Evolutionary conservation across 1,140 invertebrate species (phyloP).

Genomic region (Drosophila kepulauana): DNA sequence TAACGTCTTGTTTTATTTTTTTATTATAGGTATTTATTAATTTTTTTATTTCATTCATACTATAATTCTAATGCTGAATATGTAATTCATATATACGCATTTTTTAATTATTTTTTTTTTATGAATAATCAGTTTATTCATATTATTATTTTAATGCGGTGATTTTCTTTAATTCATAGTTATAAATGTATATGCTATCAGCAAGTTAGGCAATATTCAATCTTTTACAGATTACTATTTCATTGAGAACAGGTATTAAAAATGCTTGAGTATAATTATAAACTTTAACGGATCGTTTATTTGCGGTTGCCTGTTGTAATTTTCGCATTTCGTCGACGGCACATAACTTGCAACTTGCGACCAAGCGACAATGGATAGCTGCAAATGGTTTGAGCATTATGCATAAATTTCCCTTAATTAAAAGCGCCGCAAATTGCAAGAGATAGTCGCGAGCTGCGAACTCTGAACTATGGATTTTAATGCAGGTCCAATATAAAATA

Average conservation of each 20-base stretch:
- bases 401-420: constrained; percentile 81
- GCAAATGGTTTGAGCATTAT: constrained; percentile 55
- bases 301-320: constrained; percentile 54
- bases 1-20: constrained; percentile 10
- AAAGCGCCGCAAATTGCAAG: constrained; percentile 71
- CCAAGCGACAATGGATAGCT: constrained; percentile 15
- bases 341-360: constrained; percentile 52
- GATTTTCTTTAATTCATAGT: too few species aligned
- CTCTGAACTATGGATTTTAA: constrained; percentile 50
- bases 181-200: too few species aligned
- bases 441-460: constrained; percentile 41
- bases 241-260: too few species aligned
- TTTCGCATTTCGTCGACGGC: constrained; percentile 60
- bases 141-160: too few species aligned
- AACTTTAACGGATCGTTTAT: neutral
- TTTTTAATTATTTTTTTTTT: too few species aligned
- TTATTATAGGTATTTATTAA: neutral
- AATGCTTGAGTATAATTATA: too few species aligned
- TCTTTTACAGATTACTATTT: too few species aligned
- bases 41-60: too few species aligned
- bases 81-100: too few species aligned
- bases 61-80: too few species aligned
- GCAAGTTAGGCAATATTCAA: too few species aligned
- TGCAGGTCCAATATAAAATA: constrained; percentile 77
- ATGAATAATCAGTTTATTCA: too few species aligned